These are phyloP conservation scores for Camelus dromedarius DNA, from an alignment of 2,113 vertebrate species.

Conservation along the genomic window DNA sequence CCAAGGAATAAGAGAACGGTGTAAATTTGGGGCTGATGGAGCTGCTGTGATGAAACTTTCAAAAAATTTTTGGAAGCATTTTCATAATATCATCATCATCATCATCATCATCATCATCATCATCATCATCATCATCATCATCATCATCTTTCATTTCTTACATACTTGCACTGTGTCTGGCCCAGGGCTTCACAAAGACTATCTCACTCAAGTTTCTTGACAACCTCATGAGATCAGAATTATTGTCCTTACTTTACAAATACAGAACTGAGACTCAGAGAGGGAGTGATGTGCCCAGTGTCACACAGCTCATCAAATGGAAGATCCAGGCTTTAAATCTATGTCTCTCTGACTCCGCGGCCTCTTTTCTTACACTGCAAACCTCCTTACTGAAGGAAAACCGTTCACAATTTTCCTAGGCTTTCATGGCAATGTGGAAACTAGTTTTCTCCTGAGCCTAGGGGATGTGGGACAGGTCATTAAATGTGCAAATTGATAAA, in stretches of 20 bases:
- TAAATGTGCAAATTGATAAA: not conserved
- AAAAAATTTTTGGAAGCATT: not conserved
- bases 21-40: not conserved
- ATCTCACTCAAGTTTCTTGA: not conserved
- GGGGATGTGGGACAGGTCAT: not conserved
- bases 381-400: not conserved
- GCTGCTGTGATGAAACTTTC: not conserved
- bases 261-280: not conserved
- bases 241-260: not conserved
- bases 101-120: fast-evolving
- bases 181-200: not conserved
- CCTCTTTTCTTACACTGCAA: not conserved
- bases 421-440: not conserved
- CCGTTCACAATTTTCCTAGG: not conserved
- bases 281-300: not conserved
- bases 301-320: not conserved
- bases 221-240: not conserved
- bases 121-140: not conserved
- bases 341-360: not conserved
- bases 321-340: not conserved
- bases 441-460: slow-evolving; percentile 19
- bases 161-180: not conserved
- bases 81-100: not conserved
- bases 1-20: not conserved
- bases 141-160: not conserved